These are phyloP conservation scores for Caenorhabditis angaria DNA, from an alignment of 2,888 invertebrate genomes.

Conservation along the genomic window DNA sequence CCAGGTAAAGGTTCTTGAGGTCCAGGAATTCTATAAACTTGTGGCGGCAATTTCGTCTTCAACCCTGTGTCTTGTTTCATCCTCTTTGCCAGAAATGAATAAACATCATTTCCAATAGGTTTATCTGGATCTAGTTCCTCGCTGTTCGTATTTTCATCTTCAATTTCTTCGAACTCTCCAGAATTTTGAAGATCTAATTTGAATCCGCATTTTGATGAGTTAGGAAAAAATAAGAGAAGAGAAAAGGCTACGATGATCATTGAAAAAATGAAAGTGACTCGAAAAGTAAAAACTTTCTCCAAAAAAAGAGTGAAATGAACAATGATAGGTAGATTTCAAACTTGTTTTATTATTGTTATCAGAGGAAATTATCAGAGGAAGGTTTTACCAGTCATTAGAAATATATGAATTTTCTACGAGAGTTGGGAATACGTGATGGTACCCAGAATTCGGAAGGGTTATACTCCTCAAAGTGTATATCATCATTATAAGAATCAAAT, in stretches of 20 bases:
- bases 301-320: too few relatives aligned
- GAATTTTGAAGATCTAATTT: constrained; percentile 28
- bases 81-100: constrained; percentile 52
- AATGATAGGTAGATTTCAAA: too few relatives aligned
- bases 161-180: constrained; percentile 28
- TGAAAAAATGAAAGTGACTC: too few relatives aligned
- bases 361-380: too few relatives aligned
- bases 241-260: too few relatives aligned
- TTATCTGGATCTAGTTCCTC: constrained; percentile 19
- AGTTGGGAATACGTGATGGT: too few relatives aligned
- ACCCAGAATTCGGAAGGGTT: too few relatives aligned
- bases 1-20: constrained; percentile 64
- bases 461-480: too few relatives aligned
- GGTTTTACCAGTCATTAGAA: too few relatives aligned
- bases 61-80: constrained; percentile 53
- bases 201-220: neutral
- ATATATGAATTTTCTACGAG: too few relatives aligned
- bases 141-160: constrained; percentile 21
- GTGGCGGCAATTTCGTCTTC: constrained; percentile 40
- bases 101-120: constrained; percentile 18
- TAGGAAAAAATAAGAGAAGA: neutral
- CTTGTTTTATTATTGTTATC: too few relatives aligned
- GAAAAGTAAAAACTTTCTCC: neutral
- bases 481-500: too few relatives aligned
- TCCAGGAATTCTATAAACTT: constrained; percentile 51